These are phyloP conservation scores for Anguilla anguilla DNA, from an alignment of 2,797 vertebrate species.

Conservation along the genomic window DNA sequence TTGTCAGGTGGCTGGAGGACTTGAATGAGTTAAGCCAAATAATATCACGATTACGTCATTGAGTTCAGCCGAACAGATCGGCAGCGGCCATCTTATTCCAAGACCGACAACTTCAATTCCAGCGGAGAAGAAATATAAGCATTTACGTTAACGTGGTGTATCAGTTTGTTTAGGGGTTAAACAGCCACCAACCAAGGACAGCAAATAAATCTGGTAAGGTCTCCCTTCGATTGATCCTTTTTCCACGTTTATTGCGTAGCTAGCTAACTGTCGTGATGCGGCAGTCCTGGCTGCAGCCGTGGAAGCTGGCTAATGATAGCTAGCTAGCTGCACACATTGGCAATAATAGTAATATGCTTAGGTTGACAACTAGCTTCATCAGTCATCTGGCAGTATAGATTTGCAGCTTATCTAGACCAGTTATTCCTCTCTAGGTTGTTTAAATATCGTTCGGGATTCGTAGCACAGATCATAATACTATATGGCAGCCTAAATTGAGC, in stretches of 20 bases:
- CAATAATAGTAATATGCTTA: not conserved
- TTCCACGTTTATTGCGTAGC: not conserved
- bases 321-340: not conserved
- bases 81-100: slow-evolving; percentile 80
- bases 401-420: not conserved
- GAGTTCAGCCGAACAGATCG: slow-evolving; percentile 60
- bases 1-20: not conserved
- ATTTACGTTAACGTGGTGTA: not conserved
- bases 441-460: no score
- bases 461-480: not conserved
- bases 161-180: not conserved
- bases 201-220: not conserved
- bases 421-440: not conserved
- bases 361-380: not conserved
- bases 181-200: not conserved
- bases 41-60: slow-evolving; percentile 69
- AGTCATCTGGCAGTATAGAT: not conserved
- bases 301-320: not conserved
- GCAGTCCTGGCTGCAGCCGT: not conserved
- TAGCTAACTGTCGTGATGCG: not conserved
- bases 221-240: not conserved
- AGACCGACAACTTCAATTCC: slow-evolving; percentile 72
- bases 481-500: not conserved
- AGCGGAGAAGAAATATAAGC: slow-evolving; percentile 37
- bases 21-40: slow-evolving; percentile 38